Evolutionary conservation across 2,888 invertebrate species (phyloP), one percentile per base, ranked within the genome.

Genomic region (Plagodis pulveraria): DNA sequence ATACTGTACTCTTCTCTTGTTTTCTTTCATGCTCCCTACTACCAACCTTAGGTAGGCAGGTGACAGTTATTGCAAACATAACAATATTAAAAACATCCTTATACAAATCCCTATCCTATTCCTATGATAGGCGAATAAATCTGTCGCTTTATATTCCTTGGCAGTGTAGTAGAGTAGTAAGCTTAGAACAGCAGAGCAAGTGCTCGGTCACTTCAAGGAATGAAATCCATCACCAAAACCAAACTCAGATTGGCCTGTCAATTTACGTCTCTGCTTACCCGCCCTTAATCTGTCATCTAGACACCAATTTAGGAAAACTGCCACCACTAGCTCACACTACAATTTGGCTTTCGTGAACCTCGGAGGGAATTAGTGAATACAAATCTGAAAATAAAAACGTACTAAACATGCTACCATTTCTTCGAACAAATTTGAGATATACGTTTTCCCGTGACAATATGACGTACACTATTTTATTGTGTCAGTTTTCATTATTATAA

Each of bases 251-350:
- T 88, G 84, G 76, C 77, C 84, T 89, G 91, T 89, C 91, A 91
- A 91, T 91, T 91, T 91, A 89, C 85, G 87, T 87, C 87, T 87
- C 84, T 74, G 81, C 81, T 84, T 77, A 76, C 69, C 83, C 83
- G 74, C 78, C 84, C 85, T 86, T 87, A 87, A 90, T 91, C 84
- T 87, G 88, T 91, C 91, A 91, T 89, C 87, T 85, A 84, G 88
- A 87, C 87, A 87, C 86, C 87, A 91, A 91, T 90, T 91, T 89
- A 83, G 74, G 77, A 79, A 82, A 87, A 80, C 83, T 87, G 86
- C 83, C 84, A 78, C 77, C 68, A 67, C 71, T 77, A 77, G 74
- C 73, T 81, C 76, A 78, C 76, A 75, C 73, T 78, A 80, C 78
- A 83, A 89, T 90, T 87, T 84, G 76, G 89, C 87, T 85, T 80